Evolutionary conservation across 2,888 invertebrate genomes (phyloP), one percentile per base, ranked within the genome.

Genomic region (Sclerodermus sp.): DNA sequence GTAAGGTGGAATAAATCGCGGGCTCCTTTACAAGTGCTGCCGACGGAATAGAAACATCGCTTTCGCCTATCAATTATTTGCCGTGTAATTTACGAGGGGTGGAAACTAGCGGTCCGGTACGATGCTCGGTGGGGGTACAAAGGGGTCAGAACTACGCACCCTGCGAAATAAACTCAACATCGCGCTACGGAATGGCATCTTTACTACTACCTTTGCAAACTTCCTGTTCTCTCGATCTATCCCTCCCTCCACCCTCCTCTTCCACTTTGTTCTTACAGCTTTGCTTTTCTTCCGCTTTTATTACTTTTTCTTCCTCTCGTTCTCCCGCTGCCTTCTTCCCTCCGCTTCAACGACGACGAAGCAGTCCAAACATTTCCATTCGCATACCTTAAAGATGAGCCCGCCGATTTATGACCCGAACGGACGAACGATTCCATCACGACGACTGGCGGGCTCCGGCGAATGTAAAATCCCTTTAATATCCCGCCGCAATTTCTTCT

Each of bases 41-140:
- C 75, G 72, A 72, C 74, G 68, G 74, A 76, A 75, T 73, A 71
- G 71, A 76, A 74, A 76, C 75, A 74, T 74, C 69, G 72, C 66
- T 65, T 67, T 70, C 64, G 71, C 71, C 75, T 76, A 76, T 77
- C 76, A 76, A 77, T 77, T 77, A 76, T 77, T 76, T 70, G 68
- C 60, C 62, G 54, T 60, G 70, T 68, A 74, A 76, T 76, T 74
- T 76, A 69, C 67, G 69, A 60, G 52, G 55, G 51, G 45, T 38
- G 45, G 40, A 36, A 39, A 34, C 16, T 17, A 14, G 38, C 15
- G 38, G 34, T n/a, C 34, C n/a, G 23, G 8, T 23, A 34, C 12
- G 6, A 34, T 10, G 30, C 41, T 40, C 42, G 13, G 34, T 13
- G 45, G 23, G 38, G 14, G 23, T 18, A 23, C 13, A 39, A 30